Base-by-base conservation (phyloP, 1,140 invertebrate genomes). In the Neotoxoptera formosana region DNA sequence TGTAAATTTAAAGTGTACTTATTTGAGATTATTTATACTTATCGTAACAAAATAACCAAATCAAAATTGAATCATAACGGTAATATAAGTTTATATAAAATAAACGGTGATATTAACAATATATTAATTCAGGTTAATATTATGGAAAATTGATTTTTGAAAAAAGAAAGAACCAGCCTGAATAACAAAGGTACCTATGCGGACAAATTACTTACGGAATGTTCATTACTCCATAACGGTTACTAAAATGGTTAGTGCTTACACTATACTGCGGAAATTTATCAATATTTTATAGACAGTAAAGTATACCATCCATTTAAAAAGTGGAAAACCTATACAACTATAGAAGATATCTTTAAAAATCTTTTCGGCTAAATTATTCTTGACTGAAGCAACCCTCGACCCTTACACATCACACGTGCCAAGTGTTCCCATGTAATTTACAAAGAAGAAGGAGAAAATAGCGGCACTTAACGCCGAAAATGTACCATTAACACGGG, bases 341-440 rank as follows among this genome's bases (percentile, higher is more conserved):
- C 25, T 93, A 83, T 93, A 93, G n/a, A 90, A 76, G 34, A 48
- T 53, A 93, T 53, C 76, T 90, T 83, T 91, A 41, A 90, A 91
- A 90, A 86, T 93, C n/a, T 83, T 76, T 93, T 93, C 89, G n/a
- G 48, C 36, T 41, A 90, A 93, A 93, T 93, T 91, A 67, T 90
- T 90, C 36, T 67, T 90, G 41, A 90, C 56, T 90, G 14, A 90
- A 90, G 23, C 53, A 41, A 47, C 25, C 36, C 56, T 45, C 41
- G 51, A 90, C 56, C 56, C 21, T 21, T 25, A 60, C 53, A 60
- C 36, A 89, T 56, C 87, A 90, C 53, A 90, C 89, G 41, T 60
- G 89, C 53, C 89, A 90, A 90, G 36, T 90, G 36, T 90, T 60
- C 56, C 36, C 53, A 45, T 60, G 41, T 90, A 60, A 45, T 90